Base-by-base conservation (phyloP, 2,797 vertebrate species). In the Urophycis tenuis region DNA sequence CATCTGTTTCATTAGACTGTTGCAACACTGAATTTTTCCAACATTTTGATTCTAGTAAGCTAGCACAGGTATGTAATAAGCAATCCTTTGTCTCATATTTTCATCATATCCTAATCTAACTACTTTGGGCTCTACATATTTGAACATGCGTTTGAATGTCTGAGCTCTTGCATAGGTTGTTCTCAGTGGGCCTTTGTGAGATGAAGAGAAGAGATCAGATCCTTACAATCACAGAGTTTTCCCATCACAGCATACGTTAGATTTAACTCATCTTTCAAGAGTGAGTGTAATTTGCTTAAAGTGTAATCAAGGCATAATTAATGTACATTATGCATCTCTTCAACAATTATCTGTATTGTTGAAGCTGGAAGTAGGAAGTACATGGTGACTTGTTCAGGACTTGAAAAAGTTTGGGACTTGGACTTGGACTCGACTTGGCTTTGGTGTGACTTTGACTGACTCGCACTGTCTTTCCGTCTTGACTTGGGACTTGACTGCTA, bases 161-260 rank as follows among this genome's bases (percentile, higher is more conserved):
- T 80, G 74, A 71, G 36, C 29, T 70, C 80, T 82, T 75, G 80
- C 72, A 29, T 78, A 78, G 19, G 64, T 72, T 81, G 77, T 75
- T 76, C 75, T 53, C 14, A 79, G 70, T n/a, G 74, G 81, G 7
- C 80, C 84, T 17, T 73, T 49, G 35, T 84, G 81, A 71, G 31
- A 76, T 17, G 3, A 35, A 73, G 80, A 82, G 32, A 85, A 85
- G 31, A 82, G 17, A 80, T 85, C 81, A 25, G 74, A 83, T 14
- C 80, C 78, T 10, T 71, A 78, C 0, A 82, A 45, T 75, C n/a
- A n/a, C 67, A 78, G n/a, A 82, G 71, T 82, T 80, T 77, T 31
- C 33, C 15, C 17, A 78, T 25, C 8, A 36, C 76, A 71, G 81
- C 78, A 79, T 81, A 75, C 15, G 74, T 69, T 41, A 81, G 41